These are phyloP conservation scores for Diaphora mendica DNA, from an alignment of 2,888 invertebrate genomes.

Conservation along the genomic window DNA sequence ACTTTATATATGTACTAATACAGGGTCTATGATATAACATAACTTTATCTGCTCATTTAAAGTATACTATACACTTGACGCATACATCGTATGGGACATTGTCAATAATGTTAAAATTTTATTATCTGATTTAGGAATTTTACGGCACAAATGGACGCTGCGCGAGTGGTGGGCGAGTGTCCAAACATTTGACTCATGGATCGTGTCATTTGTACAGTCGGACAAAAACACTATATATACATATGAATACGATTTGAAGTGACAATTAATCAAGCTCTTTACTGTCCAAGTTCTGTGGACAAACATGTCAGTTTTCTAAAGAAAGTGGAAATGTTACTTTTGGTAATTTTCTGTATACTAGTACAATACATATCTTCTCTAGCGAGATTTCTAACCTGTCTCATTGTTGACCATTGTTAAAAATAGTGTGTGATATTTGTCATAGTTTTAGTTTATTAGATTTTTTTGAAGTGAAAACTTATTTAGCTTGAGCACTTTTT, in stretches of 20 bases:
- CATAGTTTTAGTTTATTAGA: too few relatives aligned
- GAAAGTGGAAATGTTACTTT: conserved; percentile 43
- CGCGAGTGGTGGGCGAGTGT: conserved; percentile 63
- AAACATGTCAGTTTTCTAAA: conserved; percentile 39
- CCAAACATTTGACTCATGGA: conserved; percentile 52
- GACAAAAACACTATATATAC: conserved; percentile 44
- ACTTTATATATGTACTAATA: too few relatives aligned
- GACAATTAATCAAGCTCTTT: conserved; percentile 71
- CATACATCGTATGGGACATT: conserved; percentile 58
- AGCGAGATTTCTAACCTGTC: conserved; percentile 25
- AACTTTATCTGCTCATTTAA: conserved; percentile 25
- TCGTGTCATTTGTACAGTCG: conserved; percentile 49
- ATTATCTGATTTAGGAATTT: conserved; percentile 74
- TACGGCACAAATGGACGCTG: conserved; percentile 62
- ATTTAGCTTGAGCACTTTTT: too few relatives aligned
- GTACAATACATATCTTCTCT: conserved; percentile 25
- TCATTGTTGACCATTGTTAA: conserved; percentile 14
- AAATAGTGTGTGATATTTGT: too few relatives aligned
- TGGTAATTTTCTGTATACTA: conserved; percentile 36
- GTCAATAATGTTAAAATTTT: conserved; percentile 74
- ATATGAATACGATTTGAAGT: conserved; percentile 49
- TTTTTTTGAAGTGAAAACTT: too few relatives aligned
- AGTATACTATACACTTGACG: conserved; percentile 49
- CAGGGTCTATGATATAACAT: neutral
- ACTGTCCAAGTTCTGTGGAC: conserved; percentile 51